A percentile compares a stretch with the other conserved stretches of the same genome.
Evolutionary conservation across 2,888 invertebrate genomes (phyloP).

Genomic region (Scrobipalpa costella): DNA sequence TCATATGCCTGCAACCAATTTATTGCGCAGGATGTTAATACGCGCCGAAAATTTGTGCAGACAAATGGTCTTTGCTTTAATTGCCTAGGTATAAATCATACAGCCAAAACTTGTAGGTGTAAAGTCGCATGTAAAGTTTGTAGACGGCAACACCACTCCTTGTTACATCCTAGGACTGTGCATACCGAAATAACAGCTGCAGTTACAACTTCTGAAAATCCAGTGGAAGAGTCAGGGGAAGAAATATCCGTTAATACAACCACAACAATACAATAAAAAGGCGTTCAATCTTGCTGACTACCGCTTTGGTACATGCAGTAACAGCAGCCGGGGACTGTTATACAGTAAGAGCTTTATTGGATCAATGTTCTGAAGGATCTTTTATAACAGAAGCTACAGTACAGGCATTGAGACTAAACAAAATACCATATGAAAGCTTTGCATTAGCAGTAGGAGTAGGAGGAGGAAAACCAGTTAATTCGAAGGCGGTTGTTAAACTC

Average conservation of each 20-base stretch:
- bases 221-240: slow-evolving; percentile 1
- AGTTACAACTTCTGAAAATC: background rate
- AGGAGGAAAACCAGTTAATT: slow-evolving; percentile 17
- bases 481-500: slow-evolving; percentile 32
- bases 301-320: slow-evolving; percentile 36
- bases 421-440: slow-evolving; percentile 30
- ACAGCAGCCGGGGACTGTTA: slow-evolving; percentile 29
- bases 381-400: slow-evolving; percentile 40
- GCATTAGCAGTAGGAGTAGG: slow-evolving; percentile 35
- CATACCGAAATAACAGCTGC: slow-evolving; percentile 10
- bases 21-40: background rate
- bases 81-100: slow-evolving; percentile 32
- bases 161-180: slow-evolving; percentile 31
- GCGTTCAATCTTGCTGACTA: slow-evolving; percentile 37
- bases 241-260: slow-evolving; percentile 6
- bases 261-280: slow-evolving; percentile 24
- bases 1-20: background rate
- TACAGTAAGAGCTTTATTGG: slow-evolving; percentile 35
- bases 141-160: slow-evolving; percentile 33
- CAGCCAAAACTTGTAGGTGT: slow-evolving; percentile 32
- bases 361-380: slow-evolving; percentile 40
- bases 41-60: slow-evolving; percentile 25
- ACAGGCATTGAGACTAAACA: slow-evolving; percentile 35
- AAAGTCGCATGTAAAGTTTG: slow-evolving; percentile 32
- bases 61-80: slow-evolving; percentile 33